phyloP scores from a whole-genome alignment of 64 coral and sea anemone genomes.

The Porites australiensis region DNA sequence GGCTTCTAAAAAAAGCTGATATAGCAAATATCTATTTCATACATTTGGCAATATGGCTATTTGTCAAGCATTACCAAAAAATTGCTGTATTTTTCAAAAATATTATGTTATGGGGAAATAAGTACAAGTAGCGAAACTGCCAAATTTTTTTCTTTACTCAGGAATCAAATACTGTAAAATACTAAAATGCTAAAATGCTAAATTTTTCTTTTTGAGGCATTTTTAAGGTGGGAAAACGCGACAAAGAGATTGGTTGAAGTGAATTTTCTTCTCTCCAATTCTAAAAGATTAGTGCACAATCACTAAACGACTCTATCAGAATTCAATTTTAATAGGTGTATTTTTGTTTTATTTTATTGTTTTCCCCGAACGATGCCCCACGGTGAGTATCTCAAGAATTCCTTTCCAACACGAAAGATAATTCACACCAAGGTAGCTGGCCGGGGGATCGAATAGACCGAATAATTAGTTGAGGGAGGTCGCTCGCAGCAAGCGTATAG shows the following conservation, averaged over 20 bases:
- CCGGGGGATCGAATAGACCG: neutral
- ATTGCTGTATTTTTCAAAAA: neutral
- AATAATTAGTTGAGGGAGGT: neutral
- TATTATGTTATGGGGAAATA: neutral
- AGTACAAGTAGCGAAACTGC: too few relatives aligned
- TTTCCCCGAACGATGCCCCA: slow-evolving; percentile 7
- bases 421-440: neutral
- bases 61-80: neutral
- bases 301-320: neutral
- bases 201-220: neutral
- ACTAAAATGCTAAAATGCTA: too few relatives aligned
- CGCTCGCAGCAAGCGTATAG: neutral
- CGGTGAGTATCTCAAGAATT: neutral
- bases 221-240: neutral
- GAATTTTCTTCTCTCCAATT: neutral
- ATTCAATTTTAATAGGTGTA: slow-evolving; percentile 1
- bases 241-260: too few relatives aligned
- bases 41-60: neutral
- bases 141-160: too few relatives aligned
- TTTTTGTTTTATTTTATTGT: slow-evolving; percentile 22
- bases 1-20: neutral
- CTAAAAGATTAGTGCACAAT: neutral
- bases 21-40: neutral
- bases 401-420: neutral
- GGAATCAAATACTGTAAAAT: too few relatives aligned